Percentiles rank a stretch among this genome's conserved stretches.
These are phyloP conservation scores for Raja brachyura DNA, from an alignment of 2,113 vertebrate genomes.

Conservation along the genomic window DNA sequence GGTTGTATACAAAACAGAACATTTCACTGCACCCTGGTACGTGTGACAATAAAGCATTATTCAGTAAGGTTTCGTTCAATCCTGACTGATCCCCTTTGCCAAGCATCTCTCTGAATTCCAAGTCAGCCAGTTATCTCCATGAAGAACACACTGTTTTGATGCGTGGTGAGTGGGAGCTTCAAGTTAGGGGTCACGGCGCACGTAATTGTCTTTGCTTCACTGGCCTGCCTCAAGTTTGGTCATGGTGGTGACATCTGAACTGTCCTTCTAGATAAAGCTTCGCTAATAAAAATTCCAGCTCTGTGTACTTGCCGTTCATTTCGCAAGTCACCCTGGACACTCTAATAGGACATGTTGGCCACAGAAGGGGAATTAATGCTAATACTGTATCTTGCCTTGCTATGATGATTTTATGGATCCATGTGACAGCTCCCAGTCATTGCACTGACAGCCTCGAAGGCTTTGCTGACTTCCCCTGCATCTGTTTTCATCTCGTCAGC, in stretches of 20 bases:
- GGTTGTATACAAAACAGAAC: no score
- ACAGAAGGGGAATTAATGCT: not conserved
- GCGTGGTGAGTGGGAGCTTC: not conserved
- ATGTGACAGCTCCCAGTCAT: not conserved
- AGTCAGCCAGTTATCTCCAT: no score
- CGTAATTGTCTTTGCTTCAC: not conserved
- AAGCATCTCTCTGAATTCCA: not conserved
- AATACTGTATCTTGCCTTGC: not conserved
- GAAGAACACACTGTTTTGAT: not conserved
- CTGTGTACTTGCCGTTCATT: not conserved
- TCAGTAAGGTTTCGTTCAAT: not conserved
- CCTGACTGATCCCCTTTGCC: no score
- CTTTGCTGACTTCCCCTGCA: not conserved
- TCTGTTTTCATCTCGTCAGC: not conserved
- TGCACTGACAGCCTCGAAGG: not conserved
- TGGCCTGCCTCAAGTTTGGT: not conserved
- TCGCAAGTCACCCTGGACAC: not conserved
- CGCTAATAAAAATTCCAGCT: not conserved
- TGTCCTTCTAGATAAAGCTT: not conserved
- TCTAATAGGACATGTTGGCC: not conserved
- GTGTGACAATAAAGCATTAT: no score
- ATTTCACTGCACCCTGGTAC: no score
- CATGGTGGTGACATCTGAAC: not conserved
- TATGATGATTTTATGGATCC: not conserved
- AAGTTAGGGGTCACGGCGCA: not conserved